Percentiles rank a stretch among this genome's conserved stretches.
phyloP scores from a whole-genome alignment of 2,888 invertebrate species.

The Urechis unicinctus region DNA sequence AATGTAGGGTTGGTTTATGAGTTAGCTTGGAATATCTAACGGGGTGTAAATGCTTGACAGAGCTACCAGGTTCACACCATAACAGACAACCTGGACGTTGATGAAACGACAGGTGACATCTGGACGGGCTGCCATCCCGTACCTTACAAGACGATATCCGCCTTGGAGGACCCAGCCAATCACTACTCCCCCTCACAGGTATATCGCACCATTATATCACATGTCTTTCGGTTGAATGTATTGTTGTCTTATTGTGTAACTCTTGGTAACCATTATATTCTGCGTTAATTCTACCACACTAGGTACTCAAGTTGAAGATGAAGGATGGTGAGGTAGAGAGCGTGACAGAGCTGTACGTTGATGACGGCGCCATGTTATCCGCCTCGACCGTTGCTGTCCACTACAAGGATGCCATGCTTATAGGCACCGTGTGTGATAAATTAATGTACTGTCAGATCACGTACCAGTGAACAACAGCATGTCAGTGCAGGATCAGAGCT shows the following conservation, averaged over 20 bases:
- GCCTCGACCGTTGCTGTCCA: background rate
- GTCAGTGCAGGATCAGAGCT: too few relatives aligned
- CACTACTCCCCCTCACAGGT: background rate
- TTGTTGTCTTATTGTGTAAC: too few relatives aligned
- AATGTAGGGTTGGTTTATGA: too few relatives aligned
- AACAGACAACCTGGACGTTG: background rate
- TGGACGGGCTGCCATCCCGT: background rate
- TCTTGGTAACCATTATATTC: too few relatives aligned
- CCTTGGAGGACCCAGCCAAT: background rate
- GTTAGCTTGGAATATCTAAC: too few relatives aligned
- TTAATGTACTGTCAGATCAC: background rate
- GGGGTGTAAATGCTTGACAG: too few relatives aligned
- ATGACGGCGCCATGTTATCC: background rate
- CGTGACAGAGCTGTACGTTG: background rate
- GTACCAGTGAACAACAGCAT: too few relatives aligned
- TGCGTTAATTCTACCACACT: background rate
- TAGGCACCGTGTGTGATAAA: background rate
- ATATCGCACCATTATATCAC: background rate
- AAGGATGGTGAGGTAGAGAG: background rate
- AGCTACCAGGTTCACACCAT: background rate
- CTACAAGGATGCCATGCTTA: background rate
- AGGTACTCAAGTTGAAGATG: background rate
- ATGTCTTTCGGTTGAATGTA: too few relatives aligned
- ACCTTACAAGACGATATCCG: background rate
- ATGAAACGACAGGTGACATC: background rate